Base-by-base conservation (phyloP, 2,797 vertebrate genomes). In the Salarias fasciatus region DNA sequence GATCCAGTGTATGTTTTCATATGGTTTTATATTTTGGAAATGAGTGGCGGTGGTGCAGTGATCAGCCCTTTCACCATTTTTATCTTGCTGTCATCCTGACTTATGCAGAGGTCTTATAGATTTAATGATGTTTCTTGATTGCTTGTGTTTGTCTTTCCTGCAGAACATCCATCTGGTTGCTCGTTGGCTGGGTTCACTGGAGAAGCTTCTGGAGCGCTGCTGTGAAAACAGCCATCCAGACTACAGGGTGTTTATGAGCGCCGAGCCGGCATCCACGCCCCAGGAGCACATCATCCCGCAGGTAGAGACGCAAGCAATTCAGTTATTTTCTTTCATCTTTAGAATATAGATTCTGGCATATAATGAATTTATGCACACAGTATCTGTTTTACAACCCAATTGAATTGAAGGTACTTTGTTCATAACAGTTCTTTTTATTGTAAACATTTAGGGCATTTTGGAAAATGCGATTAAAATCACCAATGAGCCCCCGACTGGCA, bases 131-230 rank as follows among this genome's bases (percentile, higher is more conserved):
- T 24, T 24, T 24, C 18, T 24, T 3, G 18, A 2, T 24, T 24
- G 18, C 24, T 24, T 24, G 18, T 24, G 18, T 24, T 24, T 24
- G 18, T 24, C 18, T n/a, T 52, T 15, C 45, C 24, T 78, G 10
- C 36, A 95, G 95, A 96, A 96, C 89, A 94, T 96, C 87, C 95
- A 96, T 88, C 92, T 95, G 79, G 92, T 92, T 60, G 93, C 84
- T 35, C 95, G 94, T 54, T 94, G 92, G 92, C 89, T 95, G 46
- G 91, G 91, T 47, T 89, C 71, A 5, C 91, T 95, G 50, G 92
- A 95, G 82, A 95, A 93, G 85, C 91, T 91, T 62, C 86, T 93
- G 54, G 92, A 93, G 86, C 84, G 75, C 67, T 88, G 72, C 82
- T 84, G 91, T 66, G 88, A 93, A 75, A 79, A 85, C 82, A 94